Evolutionary conservation across 2,888 invertebrate species (phyloP).

Genomic region (Apamea epomidion): DNA sequence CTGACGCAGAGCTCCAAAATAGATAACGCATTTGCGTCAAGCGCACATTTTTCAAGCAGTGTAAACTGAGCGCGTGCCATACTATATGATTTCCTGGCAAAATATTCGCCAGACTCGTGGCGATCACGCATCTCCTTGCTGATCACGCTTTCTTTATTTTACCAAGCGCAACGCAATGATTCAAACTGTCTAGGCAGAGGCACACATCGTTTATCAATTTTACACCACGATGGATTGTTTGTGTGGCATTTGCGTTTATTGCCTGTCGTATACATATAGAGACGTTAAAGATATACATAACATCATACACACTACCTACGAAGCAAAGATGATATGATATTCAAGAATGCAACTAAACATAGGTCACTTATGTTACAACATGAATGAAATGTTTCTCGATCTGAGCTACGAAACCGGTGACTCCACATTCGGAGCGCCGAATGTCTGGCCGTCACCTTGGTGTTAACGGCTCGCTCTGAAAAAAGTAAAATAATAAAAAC

Average conservation of each 20-base stretch:
- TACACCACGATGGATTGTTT: constrained; percentile 53
- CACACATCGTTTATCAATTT: constrained; percentile 58
- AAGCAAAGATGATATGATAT: constrained; percentile 36
- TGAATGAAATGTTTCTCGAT: constrained; percentile 46
- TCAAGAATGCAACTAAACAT: constrained; percentile 28
- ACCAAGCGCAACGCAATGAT: constrained; percentile 73
- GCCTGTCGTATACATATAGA: constrained; percentile 37
- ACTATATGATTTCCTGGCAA: constrained; percentile 86
- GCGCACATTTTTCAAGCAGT: constrained; percentile 88
- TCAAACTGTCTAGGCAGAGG: constrained; percentile 65
- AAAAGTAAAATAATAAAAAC: constrained; percentile 87
- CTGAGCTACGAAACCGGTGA: constrained; percentile 36
- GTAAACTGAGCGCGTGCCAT: constrained; percentile 85
- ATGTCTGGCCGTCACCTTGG: constrained; percentile 85
- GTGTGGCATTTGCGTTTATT: constrained; percentile 54
- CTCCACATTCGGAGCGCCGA: constrained; percentile 51
- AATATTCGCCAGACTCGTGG: constrained; percentile 81
- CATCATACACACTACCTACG: constrained; percentile 6
- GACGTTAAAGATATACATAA: constrained; percentile 49
- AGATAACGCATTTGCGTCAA: constrained; percentile 91
- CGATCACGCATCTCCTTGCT: constrained; percentile 79
- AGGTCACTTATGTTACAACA: constrained; percentile 33
- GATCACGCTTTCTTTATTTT: constrained; percentile 80
- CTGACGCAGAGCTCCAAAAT: constrained; percentile 90
- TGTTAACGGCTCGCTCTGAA: constrained; percentile 78